Conservation (phyloP, 2,888 invertebrate species). For the Euzetes globulus region DNA sequence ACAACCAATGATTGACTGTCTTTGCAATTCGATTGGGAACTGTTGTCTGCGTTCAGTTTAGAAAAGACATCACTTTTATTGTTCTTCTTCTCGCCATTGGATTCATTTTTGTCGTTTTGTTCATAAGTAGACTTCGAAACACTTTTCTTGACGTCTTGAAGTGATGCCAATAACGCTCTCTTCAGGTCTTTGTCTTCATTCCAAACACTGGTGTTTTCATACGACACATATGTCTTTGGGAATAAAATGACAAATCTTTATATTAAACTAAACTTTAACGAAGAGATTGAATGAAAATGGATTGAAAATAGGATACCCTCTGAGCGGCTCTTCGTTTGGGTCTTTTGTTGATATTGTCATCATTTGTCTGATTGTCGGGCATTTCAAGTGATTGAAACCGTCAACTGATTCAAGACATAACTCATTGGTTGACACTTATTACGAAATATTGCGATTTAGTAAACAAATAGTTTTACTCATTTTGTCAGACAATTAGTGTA, state of each 20-base stretch:
- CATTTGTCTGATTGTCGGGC: conserved; percentile 10
- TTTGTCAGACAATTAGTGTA: background rate
- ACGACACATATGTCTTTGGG: background rate
- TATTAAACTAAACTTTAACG: no score
- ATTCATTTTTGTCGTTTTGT: background rate
- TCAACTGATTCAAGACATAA: background rate
- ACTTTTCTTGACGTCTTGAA: conserved; percentile 6
- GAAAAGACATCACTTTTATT: background rate
- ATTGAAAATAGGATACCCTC: background rate
- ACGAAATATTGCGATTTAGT: background rate
- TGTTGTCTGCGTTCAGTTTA: background rate
- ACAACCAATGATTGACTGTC: background rate
- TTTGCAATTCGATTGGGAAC: background rate
- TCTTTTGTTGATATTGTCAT: conserved; percentile 20
- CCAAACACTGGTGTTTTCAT: conserved; percentile 14
- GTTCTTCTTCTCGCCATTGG: background rate
- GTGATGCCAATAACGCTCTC: conserved; percentile 23
- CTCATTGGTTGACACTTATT: background rate
- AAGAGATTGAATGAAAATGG: no score
- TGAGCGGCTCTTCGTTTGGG: conserved; percentile 20
- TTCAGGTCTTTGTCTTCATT: conserved; percentile 18
- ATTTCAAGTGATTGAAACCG: background rate
- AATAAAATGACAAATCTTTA: background rate
- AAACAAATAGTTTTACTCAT: background rate
- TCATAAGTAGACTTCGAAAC: background rate